phyloP scores from a whole-genome alignment of 2,113 vertebrate genomes.

The Dasyornis broadbenti region DNA sequence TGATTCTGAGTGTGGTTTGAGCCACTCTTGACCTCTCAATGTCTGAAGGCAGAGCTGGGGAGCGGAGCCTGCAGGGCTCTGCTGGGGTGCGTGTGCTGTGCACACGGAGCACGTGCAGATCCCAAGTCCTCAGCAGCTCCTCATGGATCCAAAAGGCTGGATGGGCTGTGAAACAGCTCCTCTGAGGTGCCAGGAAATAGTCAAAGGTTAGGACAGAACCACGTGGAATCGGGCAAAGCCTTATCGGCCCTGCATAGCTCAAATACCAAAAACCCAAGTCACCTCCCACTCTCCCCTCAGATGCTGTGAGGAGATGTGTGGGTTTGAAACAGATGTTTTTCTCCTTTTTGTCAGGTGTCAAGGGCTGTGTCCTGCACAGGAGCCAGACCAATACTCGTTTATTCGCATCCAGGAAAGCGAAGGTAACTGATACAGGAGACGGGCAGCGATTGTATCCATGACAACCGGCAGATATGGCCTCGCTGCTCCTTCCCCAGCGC shows the following conservation, averaged over 20 bases:
- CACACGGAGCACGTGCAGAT: not conserved
- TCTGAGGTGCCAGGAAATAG: not conserved
- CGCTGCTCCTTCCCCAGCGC: not conserved
- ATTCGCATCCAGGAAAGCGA: conserved; percentile 5
- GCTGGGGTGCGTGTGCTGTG: not conserved
- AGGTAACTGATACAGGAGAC: conserved; percentile 19
- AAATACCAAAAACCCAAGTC: not conserved
- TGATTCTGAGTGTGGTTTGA: not conserved
- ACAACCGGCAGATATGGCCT: conserved; percentile 23
- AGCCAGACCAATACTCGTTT: not conserved
- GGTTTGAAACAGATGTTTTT: not conserved
- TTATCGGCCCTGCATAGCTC: not conserved
- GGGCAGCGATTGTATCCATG: conserved; percentile 52
- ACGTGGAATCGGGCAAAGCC: rapidly evolving
- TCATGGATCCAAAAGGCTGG: not conserved
- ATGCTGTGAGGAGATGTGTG: not conserved
- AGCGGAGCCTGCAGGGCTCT: not conserved
- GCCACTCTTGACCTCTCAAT: rapidly evolving
- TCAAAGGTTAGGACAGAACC: not conserved
- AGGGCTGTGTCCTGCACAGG: not conserved
- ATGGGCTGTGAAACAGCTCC: not conserved
- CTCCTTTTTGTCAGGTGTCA: not conserved
- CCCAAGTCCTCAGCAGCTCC: not conserved
- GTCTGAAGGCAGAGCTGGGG: not conserved
- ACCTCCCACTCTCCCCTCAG: not conserved